Base-by-base conservation (phyloP, 1,140 invertebrate genomes). In the Mylabris phalerata region DNA sequence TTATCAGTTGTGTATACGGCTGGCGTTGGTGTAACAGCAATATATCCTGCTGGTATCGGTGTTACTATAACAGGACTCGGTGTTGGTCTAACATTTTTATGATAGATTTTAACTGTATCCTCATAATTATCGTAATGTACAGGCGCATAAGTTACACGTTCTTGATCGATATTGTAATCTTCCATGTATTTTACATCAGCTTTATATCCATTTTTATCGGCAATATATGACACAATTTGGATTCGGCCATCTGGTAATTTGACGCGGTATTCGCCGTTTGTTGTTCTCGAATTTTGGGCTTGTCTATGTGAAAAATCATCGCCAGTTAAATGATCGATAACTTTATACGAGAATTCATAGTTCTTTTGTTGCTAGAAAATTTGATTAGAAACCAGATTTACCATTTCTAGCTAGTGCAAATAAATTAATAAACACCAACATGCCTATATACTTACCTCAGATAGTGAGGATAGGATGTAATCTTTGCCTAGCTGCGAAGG, bases 271-370 rank as follows among this genome's bases (percentile, higher is more conserved):
- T 89, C 85, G 25, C 88, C 88, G 38, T 80, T 80, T 3, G 86
- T 85, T n/a, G 86, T 80, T 62, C 86, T 84, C 1, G 87, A 85
- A 70, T 88, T 83, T 65, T 84, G 85, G 43, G 80, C 78, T 13
- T 89, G 89, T 65, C 89, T 86, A 74, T 92, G 89, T 42, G 86
- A 87, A 75, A 89, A 92, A 72, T 92, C 87, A 61, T 89, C 90
- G 57, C 87, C 88, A 58, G 79, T 84, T 43, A 82, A 78, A 50
- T 86, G 83, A 65, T 92, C 89, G 70, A 89, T 86, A n/a, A 92
- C 89, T 11, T 87, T 83, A 73, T 92, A 92, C 56, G 86, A 84
- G 78, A 92, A 92, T 73, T 90, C 88, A 76, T 89, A 90, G 45
- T 70, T 66, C 52, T 71, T 71, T 44, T 27, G 10, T 5, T 55